Evolutionary conservation across 2,888 invertebrate genomes (phyloP).

Genomic region (Diaphora mendica): DNA sequence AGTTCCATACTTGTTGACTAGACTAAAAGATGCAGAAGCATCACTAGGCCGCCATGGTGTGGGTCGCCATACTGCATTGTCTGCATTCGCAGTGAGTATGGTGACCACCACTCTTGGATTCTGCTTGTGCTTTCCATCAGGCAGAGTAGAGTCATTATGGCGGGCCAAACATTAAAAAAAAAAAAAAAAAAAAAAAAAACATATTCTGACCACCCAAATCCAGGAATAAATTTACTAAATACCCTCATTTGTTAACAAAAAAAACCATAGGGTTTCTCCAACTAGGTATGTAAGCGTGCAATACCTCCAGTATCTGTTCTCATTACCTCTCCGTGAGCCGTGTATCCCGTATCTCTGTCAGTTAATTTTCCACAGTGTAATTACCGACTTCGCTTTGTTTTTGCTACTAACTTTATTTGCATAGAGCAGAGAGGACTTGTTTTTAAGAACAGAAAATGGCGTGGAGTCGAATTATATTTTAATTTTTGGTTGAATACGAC

Average conservation of each 20-base stretch:
- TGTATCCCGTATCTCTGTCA: constrained; percentile 81
- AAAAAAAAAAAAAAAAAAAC: too few relatives aligned
- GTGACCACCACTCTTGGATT: too few relatives aligned
- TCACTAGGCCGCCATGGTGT: too few relatives aligned
- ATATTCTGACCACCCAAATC: neutral
- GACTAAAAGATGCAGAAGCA: too few relatives aligned
- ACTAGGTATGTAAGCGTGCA: constrained; percentile 71
- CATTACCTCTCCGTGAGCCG: constrained; percentile 75
- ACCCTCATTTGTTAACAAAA: constrained; percentile 46
- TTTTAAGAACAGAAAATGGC: constrained; percentile 50
- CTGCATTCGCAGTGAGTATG: too few relatives aligned
- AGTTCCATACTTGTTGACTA: too few relatives aligned
- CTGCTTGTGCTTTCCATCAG: too few relatives aligned
- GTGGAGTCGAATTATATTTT: constrained; percentile 55
- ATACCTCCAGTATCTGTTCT: constrained; percentile 74
- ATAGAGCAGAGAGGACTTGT: constrained; percentile 74
- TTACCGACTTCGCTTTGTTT: constrained; percentile 85
- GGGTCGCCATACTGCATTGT: too few relatives aligned
- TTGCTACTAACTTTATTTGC: constrained; percentile 86
- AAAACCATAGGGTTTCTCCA: constrained; percentile 41
- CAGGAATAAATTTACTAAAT: neutral
- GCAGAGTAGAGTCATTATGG: too few relatives aligned
- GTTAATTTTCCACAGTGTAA: constrained; percentile 86
- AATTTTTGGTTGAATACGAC: constrained; percentile 1
- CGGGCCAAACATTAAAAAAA: too few relatives aligned